Evolutionary conservation across 2,888 invertebrate species (phyloP), one percentile per base, ranked within the genome.

Genomic region (Synanthedon andrenaeformis): DNA sequence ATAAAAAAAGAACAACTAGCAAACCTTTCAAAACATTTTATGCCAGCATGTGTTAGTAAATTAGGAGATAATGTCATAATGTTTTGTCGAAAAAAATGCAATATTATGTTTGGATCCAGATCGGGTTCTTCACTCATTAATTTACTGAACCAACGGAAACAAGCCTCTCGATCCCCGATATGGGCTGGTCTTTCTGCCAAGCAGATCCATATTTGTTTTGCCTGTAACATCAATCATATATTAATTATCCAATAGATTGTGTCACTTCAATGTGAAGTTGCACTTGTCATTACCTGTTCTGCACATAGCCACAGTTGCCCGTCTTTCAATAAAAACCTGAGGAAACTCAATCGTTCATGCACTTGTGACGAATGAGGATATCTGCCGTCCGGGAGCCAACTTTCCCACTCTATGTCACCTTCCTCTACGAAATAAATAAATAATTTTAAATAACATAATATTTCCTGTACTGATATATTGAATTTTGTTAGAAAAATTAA

Each of bases 71-170:
- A 89, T 71, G 95, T 95, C 63, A 98, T 90, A 63, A 98, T 94
- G 74, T 98, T 97, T 68, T 94, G 93, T 80, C 97, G 96, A 88
- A 98, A 98, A 87, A 99, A 99, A 78, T 96, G 96, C 75, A 94
- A 92, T 70, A 96, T 97, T 55, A 98, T 96, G 63, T 96, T 96
- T 1, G 98, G 98, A 84, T 98, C 98, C 54, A 98, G 85, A 79
- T 98, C 98, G 1, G 98, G 97, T 73, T 98, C 98, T 65, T 98
- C 98, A 14, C 96, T 96, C 96, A 97, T 96, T 42, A 97, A 84
- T 83, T 98, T 98, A 45, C 97, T 96, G 86, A 98, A 98, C 98
- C 98, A 98, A 67, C 96, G 95, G 84, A 98, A 99, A 81, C 98
- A 98, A 41, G 97, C 96, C 79, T 99, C 98, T 45, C 98, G 91